These are phyloP conservation scores for Daphoenositta chrysoptera DNA, from an alignment of 2,113 vertebrate genomes.

Conservation along the genomic window DNA sequence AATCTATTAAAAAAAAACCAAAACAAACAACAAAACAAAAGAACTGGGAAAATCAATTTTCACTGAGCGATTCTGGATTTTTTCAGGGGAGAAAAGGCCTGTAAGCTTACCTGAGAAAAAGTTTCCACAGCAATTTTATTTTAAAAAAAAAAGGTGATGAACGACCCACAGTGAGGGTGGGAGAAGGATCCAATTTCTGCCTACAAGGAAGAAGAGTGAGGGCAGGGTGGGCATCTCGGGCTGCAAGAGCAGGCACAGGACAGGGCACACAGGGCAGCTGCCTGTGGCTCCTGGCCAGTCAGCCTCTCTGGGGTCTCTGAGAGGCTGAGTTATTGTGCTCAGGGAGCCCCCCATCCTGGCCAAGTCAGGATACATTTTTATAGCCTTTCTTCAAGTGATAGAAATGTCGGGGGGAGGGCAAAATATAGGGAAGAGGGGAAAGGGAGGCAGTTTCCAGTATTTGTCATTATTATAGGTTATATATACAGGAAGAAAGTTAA, in stretches of 20 bases:
- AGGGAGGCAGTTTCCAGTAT: slow-evolving; percentile 65
- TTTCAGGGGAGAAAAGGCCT: neutral
- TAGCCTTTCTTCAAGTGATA: slow-evolving; percentile 49
- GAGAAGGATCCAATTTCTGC: neutral
- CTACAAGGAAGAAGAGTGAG: neutral
- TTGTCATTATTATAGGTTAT: slow-evolving; percentile 84
- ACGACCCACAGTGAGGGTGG: fast-evolving
- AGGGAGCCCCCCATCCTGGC: neutral
- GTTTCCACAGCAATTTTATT: neutral
- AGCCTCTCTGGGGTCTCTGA: neutral
- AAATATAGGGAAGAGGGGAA: neutral
- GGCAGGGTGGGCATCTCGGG: neutral
- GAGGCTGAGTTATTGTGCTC: neutral
- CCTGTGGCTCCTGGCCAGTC: neutral
- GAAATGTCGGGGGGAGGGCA: neutral
- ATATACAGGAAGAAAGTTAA: slow-evolving; percentile 86
- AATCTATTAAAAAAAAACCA: neutral
- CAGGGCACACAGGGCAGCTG: neutral
- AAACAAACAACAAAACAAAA: neutral
- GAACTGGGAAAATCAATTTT: neutral
- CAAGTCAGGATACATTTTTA: slow-evolving; percentile 24
- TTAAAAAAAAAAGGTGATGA: neutral
- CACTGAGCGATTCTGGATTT: neutral
- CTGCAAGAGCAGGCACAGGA: neutral
- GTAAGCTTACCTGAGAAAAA: neutral